phyloP scores from a whole-genome alignment of 2,888 invertebrate species.

The Tillus elongatus region DNA sequence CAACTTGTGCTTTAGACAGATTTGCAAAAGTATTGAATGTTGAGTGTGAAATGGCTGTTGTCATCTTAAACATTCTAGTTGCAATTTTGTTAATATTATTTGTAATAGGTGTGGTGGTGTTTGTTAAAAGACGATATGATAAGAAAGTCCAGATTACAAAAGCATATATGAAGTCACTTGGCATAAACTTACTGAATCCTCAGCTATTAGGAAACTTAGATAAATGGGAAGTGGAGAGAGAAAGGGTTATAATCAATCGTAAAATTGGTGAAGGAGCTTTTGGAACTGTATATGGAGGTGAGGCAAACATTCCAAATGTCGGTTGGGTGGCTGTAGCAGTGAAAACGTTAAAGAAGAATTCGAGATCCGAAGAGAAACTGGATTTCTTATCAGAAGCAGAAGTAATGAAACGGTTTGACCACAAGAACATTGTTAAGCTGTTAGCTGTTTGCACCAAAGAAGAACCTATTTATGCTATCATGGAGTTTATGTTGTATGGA shows the following conservation, averaged over 20 bases:
- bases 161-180: constrained; percentile 62
- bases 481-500: constrained; percentile 92
- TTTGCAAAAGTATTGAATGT: constrained; percentile 59
- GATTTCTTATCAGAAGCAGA: constrained; percentile 90
- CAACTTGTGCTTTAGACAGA: constrained; percentile 57
- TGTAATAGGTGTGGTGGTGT: constrained; percentile 49
- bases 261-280: constrained; percentile 85
- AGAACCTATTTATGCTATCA: constrained; percentile 82
- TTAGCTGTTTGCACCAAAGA: constrained; percentile 78
- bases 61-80: constrained; percentile 52
- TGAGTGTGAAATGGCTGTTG: constrained; percentile 64
- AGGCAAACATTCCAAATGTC: constrained; percentile 57
- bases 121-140: constrained; percentile 62
- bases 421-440: constrained; percentile 77
- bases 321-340: constrained; percentile 83
- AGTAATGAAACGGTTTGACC: constrained; percentile 88
- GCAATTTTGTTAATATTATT: constrained; percentile 50
- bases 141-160: constrained; percentile 55
- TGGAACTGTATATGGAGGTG: constrained; percentile 87
- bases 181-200: constrained; percentile 48
- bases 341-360: constrained; percentile 79
- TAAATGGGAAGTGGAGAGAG: constrained; percentile 81
- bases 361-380: constrained; percentile 74
- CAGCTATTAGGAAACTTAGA: constrained; percentile 49
- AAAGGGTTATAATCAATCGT: constrained; percentile 76